Percentiles rank a stretch among this genome's conserved stretches.
These are phyloP conservation scores for Clusia tigrina DNA, from an alignment of 2,888 invertebrate genomes.

Conservation along the genomic window DNA sequence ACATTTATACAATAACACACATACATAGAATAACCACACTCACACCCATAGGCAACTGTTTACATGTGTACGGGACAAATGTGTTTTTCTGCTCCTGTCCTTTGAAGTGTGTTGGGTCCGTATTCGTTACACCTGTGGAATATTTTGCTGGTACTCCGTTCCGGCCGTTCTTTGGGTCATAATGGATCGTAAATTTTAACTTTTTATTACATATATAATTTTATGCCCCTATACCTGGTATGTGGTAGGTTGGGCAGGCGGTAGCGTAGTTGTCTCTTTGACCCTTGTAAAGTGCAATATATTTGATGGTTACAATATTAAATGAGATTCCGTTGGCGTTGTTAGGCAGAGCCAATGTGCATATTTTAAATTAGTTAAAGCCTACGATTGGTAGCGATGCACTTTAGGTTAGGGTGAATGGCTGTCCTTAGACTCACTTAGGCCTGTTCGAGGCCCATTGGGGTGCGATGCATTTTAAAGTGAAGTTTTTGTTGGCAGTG, in stretches of 20 bases:
- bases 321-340: slow-evolving; percentile 2
- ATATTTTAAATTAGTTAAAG: too few relatives aligned
- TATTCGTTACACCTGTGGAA: slow-evolving; percentile 37
- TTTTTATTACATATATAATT: slow-evolving; percentile 58
- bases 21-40: background rate
- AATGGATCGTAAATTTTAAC: slow-evolving; percentile 29
- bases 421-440: too few relatives aligned
- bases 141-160: slow-evolving; percentile 30
- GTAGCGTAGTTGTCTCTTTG: slow-evolving; percentile 35
- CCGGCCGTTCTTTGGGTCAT: slow-evolving; percentile 29
- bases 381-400: too few relatives aligned
- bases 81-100: background rate
- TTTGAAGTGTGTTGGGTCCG: background rate
- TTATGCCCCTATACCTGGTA: slow-evolving; percentile 57
- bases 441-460: too few relatives aligned
- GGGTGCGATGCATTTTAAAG: too few relatives aligned
- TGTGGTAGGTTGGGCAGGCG: too few relatives aligned
- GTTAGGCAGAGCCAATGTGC: too few relatives aligned
- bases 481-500: too few relatives aligned
- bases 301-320: slow-evolving; percentile 51
- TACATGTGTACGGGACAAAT: too few relatives aligned
- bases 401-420: too few relatives aligned
- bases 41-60: background rate
- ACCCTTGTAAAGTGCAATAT: slow-evolving; percentile 36
- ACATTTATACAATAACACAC: too few relatives aligned